Percentiles rank a stretch among this genome's conserved stretches.
phyloP scores from a whole-genome alignment of 2,797 vertebrate genomes.

The Tangara arthus region DNA sequence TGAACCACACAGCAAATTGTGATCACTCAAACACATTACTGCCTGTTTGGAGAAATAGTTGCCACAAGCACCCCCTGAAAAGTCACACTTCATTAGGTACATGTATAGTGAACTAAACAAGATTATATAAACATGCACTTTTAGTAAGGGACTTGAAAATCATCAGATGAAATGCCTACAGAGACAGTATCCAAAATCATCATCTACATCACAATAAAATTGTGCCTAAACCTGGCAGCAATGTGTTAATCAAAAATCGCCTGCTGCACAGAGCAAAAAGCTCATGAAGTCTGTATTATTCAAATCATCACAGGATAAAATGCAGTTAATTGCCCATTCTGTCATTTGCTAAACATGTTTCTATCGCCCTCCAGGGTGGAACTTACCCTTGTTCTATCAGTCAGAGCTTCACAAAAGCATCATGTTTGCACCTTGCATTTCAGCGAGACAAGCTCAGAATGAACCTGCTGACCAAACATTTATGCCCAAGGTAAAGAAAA shows the following conservation, averaged over 20 bases:
- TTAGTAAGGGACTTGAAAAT: not conserved
- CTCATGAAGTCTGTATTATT: not conserved
- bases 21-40: not conserved
- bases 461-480: not conserved
- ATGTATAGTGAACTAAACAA: not conserved
- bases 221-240: not conserved
- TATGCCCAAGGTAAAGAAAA: not conserved
- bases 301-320: not conserved
- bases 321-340: not conserved
- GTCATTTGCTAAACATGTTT: not conserved
- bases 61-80: not conserved
- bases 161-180: not conserved
- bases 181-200: not conserved
- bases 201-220: not conserved
- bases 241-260: not conserved
- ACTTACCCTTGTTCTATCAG: not conserved
- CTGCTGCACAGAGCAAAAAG: not conserved
- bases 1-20: not conserved
- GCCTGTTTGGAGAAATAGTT: not conserved
- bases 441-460: not conserved
- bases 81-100: not conserved
- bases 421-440: rapidly evolving
- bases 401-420: not conserved
- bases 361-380: not conserved
- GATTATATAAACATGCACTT: not conserved